These are phyloP conservation scores for Anagyrus pseudococci DNA, from an alignment of 2,888 invertebrate species.

Conservation along the genomic window DNA sequence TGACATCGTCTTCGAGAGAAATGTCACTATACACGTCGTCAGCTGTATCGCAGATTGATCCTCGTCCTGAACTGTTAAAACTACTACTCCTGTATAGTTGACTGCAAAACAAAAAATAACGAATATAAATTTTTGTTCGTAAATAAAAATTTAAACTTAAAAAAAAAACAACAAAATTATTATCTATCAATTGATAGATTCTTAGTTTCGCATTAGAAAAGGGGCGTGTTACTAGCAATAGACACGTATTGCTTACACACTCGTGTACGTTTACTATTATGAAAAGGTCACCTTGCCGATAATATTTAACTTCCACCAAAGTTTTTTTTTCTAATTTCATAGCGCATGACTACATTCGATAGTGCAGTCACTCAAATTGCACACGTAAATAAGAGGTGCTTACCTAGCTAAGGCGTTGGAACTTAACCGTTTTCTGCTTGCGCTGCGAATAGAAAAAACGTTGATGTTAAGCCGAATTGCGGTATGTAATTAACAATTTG, in stretches of 20 bases:
- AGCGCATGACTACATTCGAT: too few species aligned
- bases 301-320: too few species aligned
- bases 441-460: conserved; percentile 67
- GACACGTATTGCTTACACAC: too few species aligned
- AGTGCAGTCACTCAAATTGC: too few species aligned
- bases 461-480: conserved; percentile 12
- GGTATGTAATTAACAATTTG: too few species aligned
- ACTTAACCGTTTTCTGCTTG: conserved; percentile 81
- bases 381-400: conserved; percentile 45
- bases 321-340: too few species aligned
- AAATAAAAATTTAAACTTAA: too few species aligned
- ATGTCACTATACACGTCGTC: conserved; percentile 97
- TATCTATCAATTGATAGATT: too few species aligned
- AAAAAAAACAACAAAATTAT: neutral
- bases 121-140: neutral
- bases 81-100: conserved; percentile 92
- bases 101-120: conserved; percentile 62
- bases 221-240: too few species aligned
- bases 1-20: conserved; percentile 89
- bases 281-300: neutral
- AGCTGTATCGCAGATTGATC: conserved; percentile 89
- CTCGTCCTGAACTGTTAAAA: conserved; percentile 91
- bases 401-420: conserved; percentile 89
- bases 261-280: neutral
- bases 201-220: too few species aligned